Conservation (phyloP, 2,888 invertebrate genomes). For the Pseudolycoriella hygida region DNA sequence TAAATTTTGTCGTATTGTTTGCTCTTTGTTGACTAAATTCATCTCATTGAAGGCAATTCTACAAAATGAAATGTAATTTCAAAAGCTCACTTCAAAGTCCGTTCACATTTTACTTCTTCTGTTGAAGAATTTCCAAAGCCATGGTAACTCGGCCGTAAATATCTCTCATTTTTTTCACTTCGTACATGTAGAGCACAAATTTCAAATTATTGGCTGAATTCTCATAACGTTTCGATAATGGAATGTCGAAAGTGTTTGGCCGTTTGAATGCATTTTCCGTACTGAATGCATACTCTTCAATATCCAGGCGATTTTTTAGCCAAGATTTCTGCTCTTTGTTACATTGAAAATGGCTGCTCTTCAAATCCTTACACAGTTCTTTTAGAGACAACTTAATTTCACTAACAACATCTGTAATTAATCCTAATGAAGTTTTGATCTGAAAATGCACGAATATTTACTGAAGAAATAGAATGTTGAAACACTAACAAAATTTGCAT, state of each 20-base stretch:
- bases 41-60: conserved; percentile 43
- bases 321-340: background rate
- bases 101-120: conserved; percentile 18
- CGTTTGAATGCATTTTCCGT: conserved; percentile 15
- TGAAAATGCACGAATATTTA: conserved; percentile 20
- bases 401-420: conserved; percentile 36
- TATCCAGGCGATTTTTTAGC: conserved; percentile 1
- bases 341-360: background rate
- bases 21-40: conserved; percentile 37
- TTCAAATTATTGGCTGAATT: conserved; percentile 21
- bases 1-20: conserved; percentile 40
- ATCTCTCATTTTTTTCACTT: conserved; percentile 25
- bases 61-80: conserved; percentile 8
- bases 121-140: conserved; percentile 21
- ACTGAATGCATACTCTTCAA: conserved; percentile 15
- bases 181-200: conserved; percentile 25
- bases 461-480: background rate
- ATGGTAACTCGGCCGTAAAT: conserved; percentile 23
- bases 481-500: background rate
- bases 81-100: too few species aligned
- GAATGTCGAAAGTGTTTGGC: conserved; percentile 13
- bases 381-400: conserved; percentile 42
- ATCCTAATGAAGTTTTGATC: conserved; percentile 43
- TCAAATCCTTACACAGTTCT: conserved; percentile 33
- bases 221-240: conserved; percentile 3